Conservation (phyloP, 2,888 invertebrate species). For the Euzetes globulus region DNA sequence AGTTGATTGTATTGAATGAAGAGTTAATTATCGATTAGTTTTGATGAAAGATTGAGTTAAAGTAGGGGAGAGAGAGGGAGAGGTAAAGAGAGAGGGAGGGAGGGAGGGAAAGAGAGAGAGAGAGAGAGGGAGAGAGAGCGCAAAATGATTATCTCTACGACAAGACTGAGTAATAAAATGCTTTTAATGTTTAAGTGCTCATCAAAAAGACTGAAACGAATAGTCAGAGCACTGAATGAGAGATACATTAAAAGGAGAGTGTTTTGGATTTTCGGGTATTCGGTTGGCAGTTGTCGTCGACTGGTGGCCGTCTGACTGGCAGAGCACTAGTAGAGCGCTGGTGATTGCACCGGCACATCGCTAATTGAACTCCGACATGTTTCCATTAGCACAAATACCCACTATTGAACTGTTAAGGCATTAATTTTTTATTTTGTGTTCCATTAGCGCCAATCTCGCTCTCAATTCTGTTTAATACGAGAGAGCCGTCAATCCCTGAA, state of each 20-base stretch:
- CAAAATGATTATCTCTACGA: neutral
- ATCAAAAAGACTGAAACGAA: neutral
- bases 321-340: neutral
- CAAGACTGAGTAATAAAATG: slow-evolving; percentile 26
- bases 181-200: slow-evolving; percentile 4
- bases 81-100: no score
- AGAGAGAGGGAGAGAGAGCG: neutral
- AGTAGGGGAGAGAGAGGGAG: no score
- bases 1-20: slow-evolving; percentile 15
- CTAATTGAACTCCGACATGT: slow-evolving; percentile 38
- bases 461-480: neutral
- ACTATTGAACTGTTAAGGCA: slow-evolving; percentile 2
- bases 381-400: slow-evolving; percentile 27
- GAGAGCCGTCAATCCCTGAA: neutral
- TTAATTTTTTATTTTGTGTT: slow-evolving; percentile 7
- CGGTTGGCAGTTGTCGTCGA: neutral
- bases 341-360: slow-evolving; percentile 22
- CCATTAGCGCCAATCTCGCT: slow-evolving; percentile 1
- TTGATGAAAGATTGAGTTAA: slow-evolving; percentile 32
- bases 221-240: neutral
- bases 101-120: no score
- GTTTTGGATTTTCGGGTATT: neutral
- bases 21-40: slow-evolving; percentile 20
- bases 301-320: neutral
- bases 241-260: slow-evolving; percentile 16